Evolutionary conservation across 1,140 invertebrate genomes (phyloP).

Genomic region (Drosophila orosa): DNA sequence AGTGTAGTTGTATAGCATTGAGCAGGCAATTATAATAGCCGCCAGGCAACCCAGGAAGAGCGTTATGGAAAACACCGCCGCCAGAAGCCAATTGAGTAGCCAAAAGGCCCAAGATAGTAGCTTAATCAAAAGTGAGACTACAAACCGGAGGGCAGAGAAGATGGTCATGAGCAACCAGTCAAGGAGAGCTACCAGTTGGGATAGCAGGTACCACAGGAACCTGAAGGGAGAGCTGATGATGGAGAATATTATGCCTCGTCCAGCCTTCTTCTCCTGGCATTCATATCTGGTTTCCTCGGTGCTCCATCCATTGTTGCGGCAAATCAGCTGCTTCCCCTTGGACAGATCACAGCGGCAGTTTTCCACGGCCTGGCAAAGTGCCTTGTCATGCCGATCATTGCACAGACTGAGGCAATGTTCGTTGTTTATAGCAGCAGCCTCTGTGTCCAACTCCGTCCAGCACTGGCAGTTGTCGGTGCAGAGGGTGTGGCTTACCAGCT

Average conservation of each 20-base stretch:
- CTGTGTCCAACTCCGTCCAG: not conserved
- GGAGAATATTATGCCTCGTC: not conserved
- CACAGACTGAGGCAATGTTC: not conserved
- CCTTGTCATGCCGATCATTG: not conserved
- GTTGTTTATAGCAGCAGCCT: not conserved
- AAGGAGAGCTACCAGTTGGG: not conserved
- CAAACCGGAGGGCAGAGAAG: not conserved
- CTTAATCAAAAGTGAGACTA: not conserved
- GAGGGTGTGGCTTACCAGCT: not conserved
- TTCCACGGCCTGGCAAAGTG: not conserved
- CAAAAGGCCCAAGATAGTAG: not conserved
- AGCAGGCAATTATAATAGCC: not conserved
- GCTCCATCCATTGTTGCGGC: not conserved
- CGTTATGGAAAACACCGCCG: not conserved
- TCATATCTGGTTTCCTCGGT: not conserved
- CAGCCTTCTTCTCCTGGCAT: not conserved
- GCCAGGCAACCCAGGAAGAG: not conserved
- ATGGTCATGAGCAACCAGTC: not conserved
- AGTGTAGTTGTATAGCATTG: not conserved
- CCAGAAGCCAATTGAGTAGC: not conserved
- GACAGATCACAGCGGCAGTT: not conserved
- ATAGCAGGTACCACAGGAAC: not conserved
- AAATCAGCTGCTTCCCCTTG: not conserved
- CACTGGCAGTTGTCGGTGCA: not conserved
- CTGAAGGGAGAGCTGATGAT: not conserved